Base-by-base conservation (phyloP, 2,888 invertebrate genomes). In the Drepanosiphum platanoidis region DNA sequence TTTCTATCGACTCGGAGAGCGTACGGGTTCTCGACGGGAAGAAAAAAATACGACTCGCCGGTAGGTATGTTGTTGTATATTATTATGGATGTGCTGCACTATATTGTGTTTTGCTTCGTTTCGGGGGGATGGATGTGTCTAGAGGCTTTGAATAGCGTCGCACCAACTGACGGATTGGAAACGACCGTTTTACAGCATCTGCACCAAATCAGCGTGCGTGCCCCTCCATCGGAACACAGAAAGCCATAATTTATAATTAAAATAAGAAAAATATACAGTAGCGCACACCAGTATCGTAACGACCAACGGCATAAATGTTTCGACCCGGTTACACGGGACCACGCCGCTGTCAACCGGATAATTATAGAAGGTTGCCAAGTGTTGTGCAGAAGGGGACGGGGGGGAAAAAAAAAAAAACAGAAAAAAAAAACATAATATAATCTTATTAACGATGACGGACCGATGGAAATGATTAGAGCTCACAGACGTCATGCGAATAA, bases 291-390 rank as follows among this genome's bases (percentile, higher is more conserved):
- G 36, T n/a, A 70, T 68, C 22, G 52, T 84, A 84, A 84, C 75
- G 52, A 75, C 36, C 83, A 34, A 68, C 75, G 36, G 75, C 52
- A 22, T 66, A 72, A 61, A 82, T 66, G 83, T 83, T 66, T 83
- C 83, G 83, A 74, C 75, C 66, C 74, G 75, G 75, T 84, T 68
- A 75, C 68, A n/a, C 75, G 68, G 36, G 75, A n/a, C 64, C 52
- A 66, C 36, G n/a, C 66, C 34, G 42, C 66, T 75, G 83, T 84
- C 83, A 75, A 84, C 83, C 83, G 66, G 75, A 84, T 84, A 84
- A 84, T 84, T 84, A 75, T 84, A 75, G 83, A 64, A 15, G 34
- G 64, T 64, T 84, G 83, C 83, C 83, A 74, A 75, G 64, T 68
- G 68, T 30, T 27, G 52, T n/a, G 58, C 42, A 66, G 64, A 74